These are phyloP conservation scores for Cancer borealis DNA, from an alignment of 2,888 invertebrate species.

Conservation along the genomic window DNA sequence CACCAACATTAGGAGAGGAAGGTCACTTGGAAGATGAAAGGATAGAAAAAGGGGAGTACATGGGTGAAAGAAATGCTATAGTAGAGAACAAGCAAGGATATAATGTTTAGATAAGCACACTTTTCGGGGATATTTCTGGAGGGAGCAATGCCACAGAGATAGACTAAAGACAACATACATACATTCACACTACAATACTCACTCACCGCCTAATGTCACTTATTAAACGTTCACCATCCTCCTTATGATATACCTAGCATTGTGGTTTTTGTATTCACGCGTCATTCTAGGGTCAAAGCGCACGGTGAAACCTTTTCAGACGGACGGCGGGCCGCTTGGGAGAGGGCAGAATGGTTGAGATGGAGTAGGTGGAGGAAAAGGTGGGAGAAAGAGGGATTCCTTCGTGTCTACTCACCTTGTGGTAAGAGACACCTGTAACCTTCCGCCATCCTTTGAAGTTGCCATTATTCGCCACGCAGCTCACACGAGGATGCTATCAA, in stretches of 20 bases:
- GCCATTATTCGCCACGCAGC: background rate
- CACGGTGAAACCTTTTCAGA: background rate
- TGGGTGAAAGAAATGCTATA: background rate
- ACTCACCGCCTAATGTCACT: background rate
- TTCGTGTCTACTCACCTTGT: background rate
- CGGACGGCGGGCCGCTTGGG: background rate
- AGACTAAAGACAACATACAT: background rate
- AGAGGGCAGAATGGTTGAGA: background rate
- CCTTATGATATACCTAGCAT: background rate
- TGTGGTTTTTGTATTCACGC: too few relatives aligned
- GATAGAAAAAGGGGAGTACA: background rate
- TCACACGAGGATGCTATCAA: background rate
- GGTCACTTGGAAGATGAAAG: too few relatives aligned
- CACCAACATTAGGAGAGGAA: too few relatives aligned
- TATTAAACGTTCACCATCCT: background rate
- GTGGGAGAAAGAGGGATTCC: background rate
- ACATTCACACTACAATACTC: background rate
- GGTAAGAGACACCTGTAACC: background rate
- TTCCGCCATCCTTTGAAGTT: background rate
- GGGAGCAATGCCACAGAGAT: too few relatives aligned
- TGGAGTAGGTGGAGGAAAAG: background rate
- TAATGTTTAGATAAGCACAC: too few relatives aligned
- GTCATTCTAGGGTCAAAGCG: background rate
- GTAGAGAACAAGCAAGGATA: too few relatives aligned
- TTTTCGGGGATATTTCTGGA: too few relatives aligned